These are phyloP conservation scores for Siderastrea siderea DNA, from an alignment of 92 coral and sea anemone species.

Conservation along the genomic window DNA sequence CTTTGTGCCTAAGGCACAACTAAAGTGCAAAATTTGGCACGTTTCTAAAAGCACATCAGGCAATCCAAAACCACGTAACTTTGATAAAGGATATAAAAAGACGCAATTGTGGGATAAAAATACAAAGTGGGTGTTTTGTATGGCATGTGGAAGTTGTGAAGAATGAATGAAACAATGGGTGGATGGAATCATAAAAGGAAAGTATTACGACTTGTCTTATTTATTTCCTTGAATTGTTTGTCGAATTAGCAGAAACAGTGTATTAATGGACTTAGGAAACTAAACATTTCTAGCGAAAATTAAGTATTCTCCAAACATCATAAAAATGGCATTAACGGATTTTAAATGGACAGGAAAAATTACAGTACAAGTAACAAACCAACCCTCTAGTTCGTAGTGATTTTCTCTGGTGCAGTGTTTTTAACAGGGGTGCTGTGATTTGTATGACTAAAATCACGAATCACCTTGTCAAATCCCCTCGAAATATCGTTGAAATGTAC, in stretches of 20 bases:
- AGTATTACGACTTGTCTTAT: background rate
- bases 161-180: background rate
- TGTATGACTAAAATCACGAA: too few species aligned
- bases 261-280: background rate
- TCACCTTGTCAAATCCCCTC: too few species aligned
- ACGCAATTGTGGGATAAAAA: background rate
- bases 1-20: background rate
- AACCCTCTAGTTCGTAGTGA: too few species aligned
- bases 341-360: too few species aligned
- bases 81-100: background rate
- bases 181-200: too few species aligned
- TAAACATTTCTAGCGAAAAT: background rate
- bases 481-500: too few species aligned
- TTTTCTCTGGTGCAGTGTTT: too few species aligned
- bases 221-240: background rate
- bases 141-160: background rate
- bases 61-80: background rate
- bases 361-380: too few species aligned
- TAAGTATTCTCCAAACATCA: constrained; percentile 6
- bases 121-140: background rate
- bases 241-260: background rate
- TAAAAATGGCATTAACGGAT: background rate
- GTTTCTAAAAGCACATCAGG: background rate
- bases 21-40: background rate
- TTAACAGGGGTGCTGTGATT: too few species aligned